Evolutionary conservation across 2,797 vertebrate genomes (phyloP), one percentile per base, ranked within the genome.

Genomic region (Sebastes vulpes): DNA sequence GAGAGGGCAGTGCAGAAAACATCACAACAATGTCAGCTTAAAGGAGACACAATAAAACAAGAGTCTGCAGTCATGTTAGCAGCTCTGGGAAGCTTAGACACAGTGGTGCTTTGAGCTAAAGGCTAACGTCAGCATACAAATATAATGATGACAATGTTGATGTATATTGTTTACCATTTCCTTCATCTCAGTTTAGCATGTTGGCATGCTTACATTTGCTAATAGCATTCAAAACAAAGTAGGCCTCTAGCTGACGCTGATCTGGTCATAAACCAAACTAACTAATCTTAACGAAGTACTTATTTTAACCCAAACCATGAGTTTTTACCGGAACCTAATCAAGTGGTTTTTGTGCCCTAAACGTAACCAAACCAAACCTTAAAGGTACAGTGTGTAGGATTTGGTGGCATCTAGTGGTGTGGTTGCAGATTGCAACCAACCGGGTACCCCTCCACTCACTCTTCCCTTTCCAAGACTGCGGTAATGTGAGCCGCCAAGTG

Each of bases 381-480:
- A 57, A 57, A 48, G 16, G 16, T 18, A 48, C 42, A n/a, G 42
- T 48, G 16, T 48, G 0, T 8, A 48, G 42, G 42, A n/a, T 48
- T n/a, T 48, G 42, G 16, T 48, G 42, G 42, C 42, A 48, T 48
- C 7, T 48, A 48, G 7, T 48, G 42, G 16, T n/a, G 42, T 48
- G 16, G 42, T 48, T 48, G 16, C 42, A 48, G 16, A 48, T 48
- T 48, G 42, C 42, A 18, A 48, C 42, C 42, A 48, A 18, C 6
- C 0, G 16, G 0, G 0, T n/a, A n/a, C 16, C 42, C 0, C 3
- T 46, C 42, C 1, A 3, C 42, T 46, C 42, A 46, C 1, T 46
- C 42, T 0, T 46, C 42, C 42, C 42, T 18, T 18, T 46, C 16
- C 1, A 46, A 46, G 42, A 46, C 42, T 46, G 38, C 6, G 6